Conservation (phyloP, 2,888 invertebrate species). For the Folsomia manolachei region DNA sequence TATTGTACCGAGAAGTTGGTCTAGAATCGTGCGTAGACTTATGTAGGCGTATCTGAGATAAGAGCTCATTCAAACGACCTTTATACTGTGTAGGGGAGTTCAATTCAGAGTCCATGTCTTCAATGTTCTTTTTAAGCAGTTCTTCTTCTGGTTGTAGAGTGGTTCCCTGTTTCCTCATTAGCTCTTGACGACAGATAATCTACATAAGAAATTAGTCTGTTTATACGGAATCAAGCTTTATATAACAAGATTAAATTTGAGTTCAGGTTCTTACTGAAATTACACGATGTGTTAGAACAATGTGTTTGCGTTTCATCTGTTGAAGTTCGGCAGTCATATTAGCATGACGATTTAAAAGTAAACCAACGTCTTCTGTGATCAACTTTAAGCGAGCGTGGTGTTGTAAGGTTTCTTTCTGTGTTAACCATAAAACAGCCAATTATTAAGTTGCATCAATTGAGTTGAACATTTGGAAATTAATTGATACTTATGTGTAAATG, state of each 20-base stretch:
- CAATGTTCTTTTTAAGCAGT: constrained; percentile 77
- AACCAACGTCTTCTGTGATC: constrained; percentile 72
- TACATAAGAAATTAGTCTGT: constrained; percentile 53
- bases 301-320: constrained; percentile 75
- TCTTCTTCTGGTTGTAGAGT: constrained; percentile 88
- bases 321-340: constrained; percentile 75
- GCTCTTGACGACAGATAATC: constrained; percentile 85
- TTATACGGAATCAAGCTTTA: background rate
- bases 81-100: constrained; percentile 90
- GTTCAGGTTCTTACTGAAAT: constrained; percentile 67
- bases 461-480: background rate
- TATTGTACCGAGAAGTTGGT: constrained; percentile 70
- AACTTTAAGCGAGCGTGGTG: constrained; percentile 78
- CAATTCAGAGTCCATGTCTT: constrained; percentile 80
- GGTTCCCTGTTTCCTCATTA: constrained; percentile 80
- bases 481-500: too few relatives aligned
- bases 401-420: constrained; percentile 71
- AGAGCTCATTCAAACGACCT: constrained; percentile 83
- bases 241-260: too few relatives aligned
- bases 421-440: background rate
- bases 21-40: constrained; percentile 58
- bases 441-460: background rate
- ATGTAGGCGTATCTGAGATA: constrained; percentile 79
- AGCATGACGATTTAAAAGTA: constrained; percentile 75
- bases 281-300: constrained; percentile 78